Conservation (phyloP, 2,797 vertebrate genomes). For the Malurus leucopterus region DNA sequence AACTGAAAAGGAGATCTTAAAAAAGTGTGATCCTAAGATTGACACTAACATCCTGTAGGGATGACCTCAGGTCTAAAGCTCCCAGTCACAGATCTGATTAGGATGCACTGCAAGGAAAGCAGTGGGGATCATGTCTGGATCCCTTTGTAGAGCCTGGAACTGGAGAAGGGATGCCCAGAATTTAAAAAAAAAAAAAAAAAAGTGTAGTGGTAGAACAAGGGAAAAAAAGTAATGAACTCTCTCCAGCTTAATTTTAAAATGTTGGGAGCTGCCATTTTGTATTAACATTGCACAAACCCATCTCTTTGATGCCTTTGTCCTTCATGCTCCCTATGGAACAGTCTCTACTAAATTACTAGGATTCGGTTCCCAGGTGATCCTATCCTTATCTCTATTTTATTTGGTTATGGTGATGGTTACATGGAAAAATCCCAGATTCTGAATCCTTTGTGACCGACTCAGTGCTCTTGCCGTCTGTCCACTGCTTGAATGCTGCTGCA, state of each 20-base stretch:
- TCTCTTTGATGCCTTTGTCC: neutral
- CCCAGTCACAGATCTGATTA: accelerated
- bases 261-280: neutral
- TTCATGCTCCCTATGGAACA: neutral
- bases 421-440: neutral
- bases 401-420: neutral
- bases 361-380: neutral
- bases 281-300: neutral
- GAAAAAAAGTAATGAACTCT: neutral
- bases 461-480: neutral
- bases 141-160: neutral
- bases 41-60: neutral
- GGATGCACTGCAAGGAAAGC: neutral
- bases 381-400: neutral
- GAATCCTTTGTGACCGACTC: neutral
- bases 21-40: neutral
- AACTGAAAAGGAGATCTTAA: neutral
- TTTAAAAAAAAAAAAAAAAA: too few relatives aligned
- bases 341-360: neutral
- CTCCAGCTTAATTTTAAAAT: neutral
- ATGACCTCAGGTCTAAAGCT: neutral
- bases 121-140: neutral
- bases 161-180: neutral
- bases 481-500: neutral
- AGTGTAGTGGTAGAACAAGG: neutral